A percentile compares a stretch with the other conserved stretches of the same genome.
These are phyloP conservation scores for Cryptosula pallasiana DNA, from an alignment of 2,888 invertebrate species.

Conservation along the genomic window DNA sequence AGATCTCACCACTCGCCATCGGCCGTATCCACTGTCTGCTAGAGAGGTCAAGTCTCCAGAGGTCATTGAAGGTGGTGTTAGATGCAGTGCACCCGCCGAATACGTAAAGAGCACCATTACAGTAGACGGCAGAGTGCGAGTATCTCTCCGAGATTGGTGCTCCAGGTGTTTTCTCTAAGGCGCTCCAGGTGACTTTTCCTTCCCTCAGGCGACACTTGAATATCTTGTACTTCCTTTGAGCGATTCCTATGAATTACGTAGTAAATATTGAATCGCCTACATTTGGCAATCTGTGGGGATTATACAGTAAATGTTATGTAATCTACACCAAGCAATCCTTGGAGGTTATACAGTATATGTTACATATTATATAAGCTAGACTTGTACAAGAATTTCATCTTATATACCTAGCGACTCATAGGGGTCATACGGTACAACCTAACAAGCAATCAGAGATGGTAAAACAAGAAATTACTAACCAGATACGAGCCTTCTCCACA, in stretches of 20 bases:
- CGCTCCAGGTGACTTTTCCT: slow-evolving; percentile 35
- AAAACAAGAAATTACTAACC: no score
- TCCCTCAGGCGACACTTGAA: slow-evolving; percentile 66
- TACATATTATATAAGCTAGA: no score
- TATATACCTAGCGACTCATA: no score
- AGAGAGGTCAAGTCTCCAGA: slow-evolving; percentile 87
- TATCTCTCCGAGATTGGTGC: slow-evolving; percentile 83
- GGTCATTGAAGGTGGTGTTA: slow-evolving; percentile 91
- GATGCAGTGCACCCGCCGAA: slow-evolving; percentile 94
- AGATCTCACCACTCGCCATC: slow-evolving; percentile 46
- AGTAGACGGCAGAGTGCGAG: slow-evolving; percentile 76
- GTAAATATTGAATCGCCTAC: no score
- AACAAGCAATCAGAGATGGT: no score
- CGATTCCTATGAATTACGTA: slow-evolving; percentile 63
- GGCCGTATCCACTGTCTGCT: slow-evolving; percentile 70
- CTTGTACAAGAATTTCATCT: no score
- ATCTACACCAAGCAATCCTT: no score
- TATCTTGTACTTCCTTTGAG: slow-evolving; percentile 67
- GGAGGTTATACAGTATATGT: no score
- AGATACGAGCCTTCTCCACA: slow-evolving; percentile 77
- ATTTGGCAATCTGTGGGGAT: no score
- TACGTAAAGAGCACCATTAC: slow-evolving; percentile 65
- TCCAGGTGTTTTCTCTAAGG: slow-evolving; percentile 49
- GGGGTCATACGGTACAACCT: no score
- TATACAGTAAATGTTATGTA: no score